Evolutionary conservation across 2,113 vertebrate genomes (phyloP).

Genomic region (Hemicordylus capensis): DNA sequence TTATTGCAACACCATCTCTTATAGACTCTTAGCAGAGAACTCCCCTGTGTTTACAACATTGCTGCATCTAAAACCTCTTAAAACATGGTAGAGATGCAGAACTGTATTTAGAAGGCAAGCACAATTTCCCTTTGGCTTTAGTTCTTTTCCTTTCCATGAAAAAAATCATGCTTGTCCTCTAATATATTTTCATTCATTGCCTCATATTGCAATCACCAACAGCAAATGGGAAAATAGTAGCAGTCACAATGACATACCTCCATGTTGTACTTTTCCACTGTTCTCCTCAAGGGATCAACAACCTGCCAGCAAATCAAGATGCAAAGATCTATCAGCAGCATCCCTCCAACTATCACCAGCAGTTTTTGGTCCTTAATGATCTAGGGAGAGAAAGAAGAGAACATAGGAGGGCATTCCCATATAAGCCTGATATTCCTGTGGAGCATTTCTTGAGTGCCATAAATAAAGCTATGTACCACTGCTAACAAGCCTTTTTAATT

Average conservation of each 20-base stretch:
- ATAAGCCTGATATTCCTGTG: constrained; percentile 52
- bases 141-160: background rate
- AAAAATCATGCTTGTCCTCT: constrained; percentile 17
- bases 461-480: constrained; percentile 42
- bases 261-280: constrained; percentile 96
- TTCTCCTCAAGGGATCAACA: constrained; percentile 95
- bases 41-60: constrained; percentile 53
- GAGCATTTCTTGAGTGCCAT: constrained; percentile 45
- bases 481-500: constrained; percentile 44
- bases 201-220: constrained; percentile 1
- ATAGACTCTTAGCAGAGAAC: constrained; percentile 53
- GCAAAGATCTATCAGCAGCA: constrained; percentile 98
- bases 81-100: constrained; percentile 40
- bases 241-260: constrained; percentile 83
- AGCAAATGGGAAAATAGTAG: constrained; percentile 2
- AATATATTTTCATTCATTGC: background rate
- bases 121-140: constrained; percentile 11
- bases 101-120: constrained; percentile 1
- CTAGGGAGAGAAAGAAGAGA: constrained; percentile 71
- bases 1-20: constrained; percentile 65
- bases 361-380: constrained; percentile 99
- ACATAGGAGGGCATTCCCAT: constrained; percentile 41
- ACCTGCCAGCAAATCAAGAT: constrained; percentile 99
- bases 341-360: constrained; percentile 97
- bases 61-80: constrained; percentile 44